These are phyloP conservation scores for Gambelia wislizenii DNA, from an alignment of 2,797 vertebrate species.

Conservation along the genomic window DNA sequence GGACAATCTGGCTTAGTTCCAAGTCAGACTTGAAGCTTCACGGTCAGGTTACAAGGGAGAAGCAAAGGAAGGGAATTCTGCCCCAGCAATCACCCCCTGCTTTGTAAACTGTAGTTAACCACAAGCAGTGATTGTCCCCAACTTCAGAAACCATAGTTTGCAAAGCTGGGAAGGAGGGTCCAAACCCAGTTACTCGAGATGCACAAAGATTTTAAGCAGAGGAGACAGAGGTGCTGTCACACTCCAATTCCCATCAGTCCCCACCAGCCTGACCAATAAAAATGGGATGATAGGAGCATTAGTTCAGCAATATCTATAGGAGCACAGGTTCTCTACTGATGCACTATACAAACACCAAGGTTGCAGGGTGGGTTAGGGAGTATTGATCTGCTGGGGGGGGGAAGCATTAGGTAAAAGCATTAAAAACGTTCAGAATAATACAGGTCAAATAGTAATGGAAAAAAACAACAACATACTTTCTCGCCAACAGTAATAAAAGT, in stretches of 20 bases:
- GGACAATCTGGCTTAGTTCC: too few species aligned
- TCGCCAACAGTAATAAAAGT: conserved; percentile 84
- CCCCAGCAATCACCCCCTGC: background rate
- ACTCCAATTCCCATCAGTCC: too few species aligned
- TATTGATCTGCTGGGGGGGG: background rate
- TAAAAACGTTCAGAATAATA: background rate
- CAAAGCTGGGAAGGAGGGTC: background rate
- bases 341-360: too few species aligned
- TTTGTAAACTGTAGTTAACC: background rate
- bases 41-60: background rate
- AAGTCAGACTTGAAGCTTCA: too few species aligned
- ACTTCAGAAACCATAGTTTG: background rate
- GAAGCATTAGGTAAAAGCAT: background rate
- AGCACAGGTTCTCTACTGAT: background rate
- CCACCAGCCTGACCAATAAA: too few species aligned
- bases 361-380: too few species aligned
- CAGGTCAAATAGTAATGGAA: background rate
- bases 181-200: too few species aligned
- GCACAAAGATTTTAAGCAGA: too few species aligned
- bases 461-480: conserved; percentile 69
- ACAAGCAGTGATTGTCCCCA: background rate
- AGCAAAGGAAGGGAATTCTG: too few species aligned
- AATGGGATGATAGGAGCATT: background rate
- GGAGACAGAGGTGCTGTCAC: too few species aligned
- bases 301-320: background rate